Evolutionary conservation across 2,797 vertebrate species (phyloP), one percentile per base, ranked within the genome.

Genomic region (Tiaroga cobitis): DNA sequence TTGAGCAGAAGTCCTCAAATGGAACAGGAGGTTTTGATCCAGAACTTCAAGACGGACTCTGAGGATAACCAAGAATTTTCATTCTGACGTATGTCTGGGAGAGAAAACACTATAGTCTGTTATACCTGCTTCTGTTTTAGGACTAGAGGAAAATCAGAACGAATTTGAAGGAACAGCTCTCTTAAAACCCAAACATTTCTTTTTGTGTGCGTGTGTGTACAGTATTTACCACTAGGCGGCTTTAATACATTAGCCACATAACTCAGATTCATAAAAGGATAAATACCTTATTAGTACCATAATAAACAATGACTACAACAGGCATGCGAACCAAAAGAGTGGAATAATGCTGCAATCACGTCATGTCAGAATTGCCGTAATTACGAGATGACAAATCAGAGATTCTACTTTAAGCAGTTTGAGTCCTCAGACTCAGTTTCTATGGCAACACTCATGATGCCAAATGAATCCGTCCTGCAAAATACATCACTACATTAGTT

Each of bases 21-120:
- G 72, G 29, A 87, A 69, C 26, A 81, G 76, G 10, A 84, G 59
- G 69, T 75, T 80, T 87, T 80, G 65, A 73, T 77, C n/a, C 32
- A 4, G 34, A 84, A 63, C 46, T 56, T 77, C n/a, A 41, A 56
- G 34, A 54, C 19, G 9, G 61, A 76, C 61, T 84, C 73, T 1
- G 43, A 65, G 56, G 13, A 83, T 75, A 39, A 83, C 21, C 13
- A 15, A 21, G 8, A 70, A 80, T 67, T 82, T 82, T 49, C 59
- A 54, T 51, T 69, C 56, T 83, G 81, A 80, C 84, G 63, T 69
- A 70, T 37, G 39, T 18, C 63, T 61, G 34, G 61, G 87, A 78
- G 46, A 39, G 67, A 82, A 88, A 80, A 65, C 59, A 63, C 32
- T 39, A 18, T 39, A 70, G 65, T 68, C n/a, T 82, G 41, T 83